Evolutionary conservation across 2,797 vertebrate species (phyloP).

Genomic region (Sebastes miniatus): DNA sequence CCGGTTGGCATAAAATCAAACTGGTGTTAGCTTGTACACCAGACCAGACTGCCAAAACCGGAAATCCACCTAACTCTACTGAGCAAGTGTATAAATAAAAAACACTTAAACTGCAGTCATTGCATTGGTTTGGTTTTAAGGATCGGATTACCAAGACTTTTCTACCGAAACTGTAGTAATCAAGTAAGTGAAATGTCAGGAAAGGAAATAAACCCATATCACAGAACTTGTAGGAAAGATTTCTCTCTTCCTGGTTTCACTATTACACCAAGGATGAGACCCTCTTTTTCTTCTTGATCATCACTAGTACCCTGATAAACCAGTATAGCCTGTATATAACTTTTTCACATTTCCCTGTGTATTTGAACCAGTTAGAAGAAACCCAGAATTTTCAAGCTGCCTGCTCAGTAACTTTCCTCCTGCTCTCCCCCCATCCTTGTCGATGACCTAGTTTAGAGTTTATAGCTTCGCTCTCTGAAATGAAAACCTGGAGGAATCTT

Average conservation of each 20-base stretch:
- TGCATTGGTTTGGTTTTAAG: neutral
- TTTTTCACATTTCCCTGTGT: neutral
- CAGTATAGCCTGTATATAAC: neutral
- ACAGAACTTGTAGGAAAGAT: neutral
- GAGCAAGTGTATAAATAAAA: too few relatives aligned
- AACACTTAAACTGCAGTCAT: neutral
- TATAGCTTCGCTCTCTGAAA: conserved; percentile 27
- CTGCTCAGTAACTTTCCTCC: conserved; percentile 14
- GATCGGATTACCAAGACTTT: neutral
- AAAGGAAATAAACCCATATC: neutral
- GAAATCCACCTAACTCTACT: too few relatives aligned
- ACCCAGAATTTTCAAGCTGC: conserved; percentile 3
- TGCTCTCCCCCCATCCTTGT: neutral
- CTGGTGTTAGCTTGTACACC: too few relatives aligned
- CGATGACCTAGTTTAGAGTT: conserved; percentile 52
- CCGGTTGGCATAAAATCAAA: too few relatives aligned
- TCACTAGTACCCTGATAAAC: neutral
- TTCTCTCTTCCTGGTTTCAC: neutral
- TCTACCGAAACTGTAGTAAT: neutral
- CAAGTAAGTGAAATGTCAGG: neutral
- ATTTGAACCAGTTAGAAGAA: conserved; percentile 8
- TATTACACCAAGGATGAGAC: neutral
- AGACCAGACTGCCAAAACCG: too few relatives aligned
- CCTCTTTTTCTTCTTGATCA: neutral
- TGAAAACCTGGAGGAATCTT: conserved; percentile 31